These are phyloP conservation scores for Trichogramma pretiosum DNA, from an alignment of 1,140 invertebrate genomes.

Conservation along the genomic window DNA sequence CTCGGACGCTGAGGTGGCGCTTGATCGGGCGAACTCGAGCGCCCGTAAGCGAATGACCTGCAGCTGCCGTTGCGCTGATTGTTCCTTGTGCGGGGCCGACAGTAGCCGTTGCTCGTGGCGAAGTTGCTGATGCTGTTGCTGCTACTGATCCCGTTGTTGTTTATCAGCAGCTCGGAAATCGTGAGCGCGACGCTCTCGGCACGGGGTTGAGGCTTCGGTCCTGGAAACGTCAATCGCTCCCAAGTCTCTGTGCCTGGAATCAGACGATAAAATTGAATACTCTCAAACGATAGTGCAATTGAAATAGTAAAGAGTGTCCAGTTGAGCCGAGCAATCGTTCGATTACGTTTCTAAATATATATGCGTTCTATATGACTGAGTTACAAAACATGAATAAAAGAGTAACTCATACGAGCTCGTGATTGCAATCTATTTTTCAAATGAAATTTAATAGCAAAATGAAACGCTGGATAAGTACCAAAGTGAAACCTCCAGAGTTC, in stretches of 20 bases:
- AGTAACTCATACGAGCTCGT: too few species aligned
- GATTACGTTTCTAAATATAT: too few species aligned
- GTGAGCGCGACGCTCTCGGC: conserved; percentile 55
- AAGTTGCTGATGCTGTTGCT: not conserved
- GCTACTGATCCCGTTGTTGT: conserved; percentile 31
- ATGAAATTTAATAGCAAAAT: too few species aligned
- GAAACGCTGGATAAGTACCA: too few species aligned
- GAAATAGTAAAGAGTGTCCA: too few species aligned
- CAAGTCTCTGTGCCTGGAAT: conserved; percentile 63
- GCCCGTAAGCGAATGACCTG: conserved; percentile 10
- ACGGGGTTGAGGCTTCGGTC: conserved; percentile 62
- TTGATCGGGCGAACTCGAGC: conserved; percentile 35
- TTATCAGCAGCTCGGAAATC: conserved; percentile 49
- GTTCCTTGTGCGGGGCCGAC: not conserved
- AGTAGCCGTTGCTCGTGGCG: not conserved
- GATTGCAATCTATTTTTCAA: too few species aligned
- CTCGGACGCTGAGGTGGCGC: conserved; percentile 37
- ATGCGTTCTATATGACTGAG: too few species aligned
- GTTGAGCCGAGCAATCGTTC: too few species aligned
- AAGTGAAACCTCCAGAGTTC: conserved; percentile 85
- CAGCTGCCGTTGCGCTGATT: not conserved
- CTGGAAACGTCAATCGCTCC: conserved; percentile 62
- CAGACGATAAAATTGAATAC: too few species aligned
- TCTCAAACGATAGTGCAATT: too few species aligned
- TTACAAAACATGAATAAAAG: too few species aligned